A percentile compares a stretch with the other conserved stretches of the same genome.
These are phyloP conservation scores for Drosophila pachea DNA, from an alignment of 1,140 invertebrate species.

Conservation along the genomic window DNA sequence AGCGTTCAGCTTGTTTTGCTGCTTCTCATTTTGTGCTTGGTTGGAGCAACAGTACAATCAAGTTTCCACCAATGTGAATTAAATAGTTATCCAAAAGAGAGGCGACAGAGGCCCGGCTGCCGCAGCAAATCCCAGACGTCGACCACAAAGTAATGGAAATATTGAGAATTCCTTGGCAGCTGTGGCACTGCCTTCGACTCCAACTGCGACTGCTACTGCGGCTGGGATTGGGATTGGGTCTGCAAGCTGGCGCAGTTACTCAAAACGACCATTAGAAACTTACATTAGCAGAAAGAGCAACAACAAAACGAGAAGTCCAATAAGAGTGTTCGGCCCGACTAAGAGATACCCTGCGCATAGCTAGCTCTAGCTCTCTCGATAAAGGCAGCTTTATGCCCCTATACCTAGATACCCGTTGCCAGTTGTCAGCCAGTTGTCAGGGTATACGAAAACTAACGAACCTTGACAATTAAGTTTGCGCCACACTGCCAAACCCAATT, in stretches of 20 bases:
- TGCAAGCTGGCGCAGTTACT: slow-evolving; percentile 59
- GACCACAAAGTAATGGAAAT: slow-evolving; percentile 75
- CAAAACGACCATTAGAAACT: slow-evolving; percentile 74
- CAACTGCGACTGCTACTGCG: slow-evolving; percentile 22
- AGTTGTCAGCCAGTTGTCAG: too few species aligned
- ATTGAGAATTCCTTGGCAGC: slow-evolving; percentile 69
- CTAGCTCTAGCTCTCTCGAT: too few species aligned
- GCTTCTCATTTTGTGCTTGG: slow-evolving; percentile 61
- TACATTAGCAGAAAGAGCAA: slow-evolving; percentile 64
- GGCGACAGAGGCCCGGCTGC: slow-evolving; percentile 52
- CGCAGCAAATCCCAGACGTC: slow-evolving; percentile 63
- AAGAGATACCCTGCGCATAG: not conserved
- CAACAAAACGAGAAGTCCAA: slow-evolving; percentile 16
- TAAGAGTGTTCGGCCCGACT: not conserved
- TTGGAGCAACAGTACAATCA: slow-evolving; percentile 68
- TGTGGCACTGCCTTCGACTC: slow-evolving; percentile 22
- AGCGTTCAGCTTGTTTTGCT: slow-evolving; percentile 42
- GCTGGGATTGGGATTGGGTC: slow-evolving; percentile 24
- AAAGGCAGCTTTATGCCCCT: too few species aligned
- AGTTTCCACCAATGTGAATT: slow-evolving; percentile 75
- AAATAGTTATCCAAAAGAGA: slow-evolving; percentile 74
- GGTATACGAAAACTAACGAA: slow-evolving; percentile 66
- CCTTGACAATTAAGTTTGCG: slow-evolving; percentile 75
- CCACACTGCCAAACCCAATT: slow-evolving; percentile 75
- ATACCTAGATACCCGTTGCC: too few species aligned